These are phyloP conservation scores for Acrocephalus scirpaceus DNA, from an alignment of 2,797 vertebrate genomes.

Conservation along the genomic window DNA sequence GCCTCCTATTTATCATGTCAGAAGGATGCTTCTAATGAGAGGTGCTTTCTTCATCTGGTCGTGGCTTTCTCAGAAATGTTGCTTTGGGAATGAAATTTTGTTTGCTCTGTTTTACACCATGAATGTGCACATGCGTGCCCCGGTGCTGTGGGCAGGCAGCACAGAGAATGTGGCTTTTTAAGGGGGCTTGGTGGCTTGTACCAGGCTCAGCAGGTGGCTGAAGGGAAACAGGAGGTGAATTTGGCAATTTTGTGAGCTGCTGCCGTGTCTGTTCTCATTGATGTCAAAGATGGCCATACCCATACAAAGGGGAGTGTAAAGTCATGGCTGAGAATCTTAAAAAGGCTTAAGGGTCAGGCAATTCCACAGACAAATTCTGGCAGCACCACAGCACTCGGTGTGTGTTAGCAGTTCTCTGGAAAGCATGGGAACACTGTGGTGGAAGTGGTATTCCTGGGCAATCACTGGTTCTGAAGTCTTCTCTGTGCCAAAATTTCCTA, in stretches of 20 bases:
- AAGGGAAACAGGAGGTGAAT: background rate
- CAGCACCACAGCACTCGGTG: background rate
- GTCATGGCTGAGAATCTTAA: background rate
- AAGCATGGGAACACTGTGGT: background rate
- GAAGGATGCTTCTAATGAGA: constrained; percentile 17
- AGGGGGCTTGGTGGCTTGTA: background rate
- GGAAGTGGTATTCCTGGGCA: background rate
- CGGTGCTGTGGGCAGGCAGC: fast-evolving
- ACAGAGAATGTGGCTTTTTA: background rate
- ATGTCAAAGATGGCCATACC: background rate
- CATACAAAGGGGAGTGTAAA: background rate
- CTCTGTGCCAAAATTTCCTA: constrained; percentile 12
- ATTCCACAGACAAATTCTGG: background rate
- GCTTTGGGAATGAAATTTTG: background rate
- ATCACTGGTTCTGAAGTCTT: constrained; percentile 6
- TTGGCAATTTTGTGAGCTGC: background rate
- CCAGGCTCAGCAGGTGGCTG: background rate
- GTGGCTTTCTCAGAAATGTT: background rate
- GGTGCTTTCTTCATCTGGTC: constrained; percentile 26
- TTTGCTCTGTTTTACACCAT: background rate
- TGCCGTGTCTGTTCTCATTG: background rate
- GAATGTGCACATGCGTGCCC: background rate
- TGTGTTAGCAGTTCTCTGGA: background rate
- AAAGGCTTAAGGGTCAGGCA: background rate
- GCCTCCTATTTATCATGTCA: background rate